Evolutionary conservation across 2,113 vertebrate species (phyloP).

Genomic region (Otis tarda): DNA sequence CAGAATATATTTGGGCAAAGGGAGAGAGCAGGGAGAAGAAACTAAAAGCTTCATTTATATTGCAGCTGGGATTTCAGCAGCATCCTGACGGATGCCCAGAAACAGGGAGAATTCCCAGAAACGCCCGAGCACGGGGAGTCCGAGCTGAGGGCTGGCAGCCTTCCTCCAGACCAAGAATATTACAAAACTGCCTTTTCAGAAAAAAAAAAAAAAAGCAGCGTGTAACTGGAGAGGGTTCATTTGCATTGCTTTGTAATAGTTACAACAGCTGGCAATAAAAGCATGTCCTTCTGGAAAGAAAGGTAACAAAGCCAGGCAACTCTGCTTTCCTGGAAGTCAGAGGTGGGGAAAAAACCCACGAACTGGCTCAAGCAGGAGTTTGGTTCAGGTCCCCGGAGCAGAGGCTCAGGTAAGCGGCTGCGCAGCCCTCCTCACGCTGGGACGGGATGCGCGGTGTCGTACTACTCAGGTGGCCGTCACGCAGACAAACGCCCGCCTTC

Average conservation of each 20-base stretch:
- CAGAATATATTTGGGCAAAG: neutral
- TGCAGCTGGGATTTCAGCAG: neutral
- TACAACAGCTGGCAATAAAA: neutral
- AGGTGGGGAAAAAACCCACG: neutral
- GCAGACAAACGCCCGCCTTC: neutral
- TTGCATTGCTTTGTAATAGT: neutral
- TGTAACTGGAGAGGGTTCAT: neutral
- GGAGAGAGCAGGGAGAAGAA: neutral
- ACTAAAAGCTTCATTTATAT: neutral
- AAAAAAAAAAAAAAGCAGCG: neutral
- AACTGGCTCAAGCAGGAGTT: neutral
- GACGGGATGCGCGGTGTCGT: too few relatives aligned
- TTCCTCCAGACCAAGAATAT: neutral
- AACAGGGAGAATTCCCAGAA: neutral
- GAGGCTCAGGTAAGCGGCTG: neutral
- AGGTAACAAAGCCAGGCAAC: neutral
- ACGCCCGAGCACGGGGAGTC: neutral
- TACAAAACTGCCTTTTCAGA: neutral
- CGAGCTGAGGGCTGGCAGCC: neutral
- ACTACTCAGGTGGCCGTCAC: neutral
- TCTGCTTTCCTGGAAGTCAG: neutral
- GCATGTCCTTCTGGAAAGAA: rapidly evolving
- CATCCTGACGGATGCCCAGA: neutral
- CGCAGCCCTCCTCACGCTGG: neutral
- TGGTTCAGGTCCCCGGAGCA: neutral